Conservation (phyloP, 2,797 vertebrate species). For the Ispidina lecontei region DNA sequence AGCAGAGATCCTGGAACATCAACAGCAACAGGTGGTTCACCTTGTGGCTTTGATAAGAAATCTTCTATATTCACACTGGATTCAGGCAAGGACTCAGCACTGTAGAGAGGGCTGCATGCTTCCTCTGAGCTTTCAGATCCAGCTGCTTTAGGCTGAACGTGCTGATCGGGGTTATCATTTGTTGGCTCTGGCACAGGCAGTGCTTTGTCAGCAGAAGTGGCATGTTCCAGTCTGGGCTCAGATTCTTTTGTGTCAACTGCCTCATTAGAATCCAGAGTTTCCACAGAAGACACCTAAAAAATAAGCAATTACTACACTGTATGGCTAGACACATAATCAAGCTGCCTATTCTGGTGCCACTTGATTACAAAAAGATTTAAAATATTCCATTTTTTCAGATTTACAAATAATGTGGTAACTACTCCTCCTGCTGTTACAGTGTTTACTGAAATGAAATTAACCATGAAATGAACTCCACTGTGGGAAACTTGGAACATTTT, state of each 20-base stretch:
- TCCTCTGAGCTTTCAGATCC: background rate
- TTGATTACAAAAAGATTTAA: background rate
- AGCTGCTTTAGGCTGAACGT: conserved; percentile 55
- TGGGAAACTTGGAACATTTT: background rate
- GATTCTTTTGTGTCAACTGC: background rate
- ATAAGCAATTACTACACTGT: background rate
- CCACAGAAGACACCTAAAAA: conserved; percentile 33
- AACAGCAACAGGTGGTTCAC: background rate
- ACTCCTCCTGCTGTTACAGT: background rate
- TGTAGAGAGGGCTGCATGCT: background rate
- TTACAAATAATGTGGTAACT: background rate
- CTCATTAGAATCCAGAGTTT: background rate
- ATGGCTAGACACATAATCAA: background rate
- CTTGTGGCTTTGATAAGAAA: conserved; percentile 74
- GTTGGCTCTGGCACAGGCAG: background rate
- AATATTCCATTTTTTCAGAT: background rate
- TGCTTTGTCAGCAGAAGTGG: background rate
- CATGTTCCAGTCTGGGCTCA: background rate
- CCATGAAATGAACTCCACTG: background rate
- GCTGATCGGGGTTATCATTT: background rate
- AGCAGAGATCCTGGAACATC: conserved; percentile 52
- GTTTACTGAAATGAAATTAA: background rate
- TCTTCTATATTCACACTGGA: conserved; percentile 73
- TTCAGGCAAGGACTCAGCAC: conserved; percentile 21
- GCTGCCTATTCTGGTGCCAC: background rate